Base-by-base conservation (phyloP, 2,797 vertebrate species). In the Rachycentron canadum region DNA sequence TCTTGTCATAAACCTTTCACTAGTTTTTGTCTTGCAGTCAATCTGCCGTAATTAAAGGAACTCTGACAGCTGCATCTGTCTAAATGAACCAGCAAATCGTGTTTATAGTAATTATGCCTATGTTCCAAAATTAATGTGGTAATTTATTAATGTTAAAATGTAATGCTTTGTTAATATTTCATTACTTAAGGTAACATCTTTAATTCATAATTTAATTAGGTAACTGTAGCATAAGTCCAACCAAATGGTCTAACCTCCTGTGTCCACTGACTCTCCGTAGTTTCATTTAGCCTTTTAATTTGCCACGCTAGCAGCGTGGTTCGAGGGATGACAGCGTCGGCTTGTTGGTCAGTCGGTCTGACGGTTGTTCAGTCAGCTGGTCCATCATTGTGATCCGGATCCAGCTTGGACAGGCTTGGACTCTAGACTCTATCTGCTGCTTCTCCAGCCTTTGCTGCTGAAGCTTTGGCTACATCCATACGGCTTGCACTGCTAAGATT, bases 121-220 rank as follows among this genome's bases (percentile, higher is more conserved):
- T 78, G 19, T 73, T 49, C 59, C 14, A 60, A n/a, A 67, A 53
- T 67, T 5, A 69, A 74, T 43, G 4, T 53, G 12, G 58, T 88
- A 1, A 78, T 56, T 87, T 83, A 84, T 88, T 89, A 0, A 89
- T 84, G 30, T 30, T 49, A 32, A 70, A 75, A 85, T 68, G 21
- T 52, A 40, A 76, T 53, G 9, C 14, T 66, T 76, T 60, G 84
- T 86, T 62, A 14, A 90, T 86, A 19, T 72, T 69, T 69, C 4
- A 74, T 63, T 41, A 8, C 41, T 66, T 68, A 75, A 84, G 87
- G 73, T 72, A 73, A 53, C 21, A 56, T 53, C 17, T 52, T 84
- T 17, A 36, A 59, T 85, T 52, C 77, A 86, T 90, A 60, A 83
- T 84, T 89, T 0, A 74, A 69, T 65, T 49, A 64, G 19, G 41